phyloP scores from a whole-genome alignment of 2,888 invertebrate species.

The Thumatha senex region DNA sequence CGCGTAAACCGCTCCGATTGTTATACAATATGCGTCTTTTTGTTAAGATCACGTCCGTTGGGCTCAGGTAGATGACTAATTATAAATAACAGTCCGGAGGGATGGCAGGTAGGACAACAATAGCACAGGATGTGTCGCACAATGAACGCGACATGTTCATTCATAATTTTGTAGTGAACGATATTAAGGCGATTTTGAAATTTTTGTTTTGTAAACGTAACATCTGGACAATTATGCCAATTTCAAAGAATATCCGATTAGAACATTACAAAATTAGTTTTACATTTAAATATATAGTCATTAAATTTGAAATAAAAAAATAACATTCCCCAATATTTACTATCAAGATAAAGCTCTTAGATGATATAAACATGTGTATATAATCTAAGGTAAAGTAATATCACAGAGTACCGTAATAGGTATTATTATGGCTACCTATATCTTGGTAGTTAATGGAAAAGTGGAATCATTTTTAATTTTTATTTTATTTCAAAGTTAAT shows the following conservation, averaged over 20 bases:
- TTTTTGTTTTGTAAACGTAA: constrained; percentile 7
- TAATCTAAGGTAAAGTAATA: too few species aligned
- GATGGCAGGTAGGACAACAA: constrained; percentile 64
- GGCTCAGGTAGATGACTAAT: constrained; percentile 73
- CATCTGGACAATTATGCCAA: neutral
- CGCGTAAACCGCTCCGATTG: constrained; percentile 65
- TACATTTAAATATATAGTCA: neutral
- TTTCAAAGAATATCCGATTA: neutral
- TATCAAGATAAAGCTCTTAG: too few species aligned
- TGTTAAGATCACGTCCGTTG: constrained; percentile 68
- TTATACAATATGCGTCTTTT: constrained; percentile 67
- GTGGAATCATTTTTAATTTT: too few species aligned
- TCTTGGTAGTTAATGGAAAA: too few species aligned
- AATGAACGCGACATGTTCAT: constrained; percentile 45
- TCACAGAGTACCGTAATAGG: too few species aligned
- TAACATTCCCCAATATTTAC: too few species aligned
- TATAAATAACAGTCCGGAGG: constrained; percentile 62
- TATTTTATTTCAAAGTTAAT: too few species aligned
- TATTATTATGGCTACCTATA: too few species aligned
- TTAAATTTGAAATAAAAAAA: neutral
- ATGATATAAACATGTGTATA: too few species aligned
- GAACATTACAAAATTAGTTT: neutral
- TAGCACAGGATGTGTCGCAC: constrained; percentile 72
- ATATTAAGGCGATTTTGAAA: constrained; percentile 23
- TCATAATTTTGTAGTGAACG: constrained; percentile 35